Conservation (phyloP, 2,888 invertebrate species). For the Hemithea aestivaria region DNA sequence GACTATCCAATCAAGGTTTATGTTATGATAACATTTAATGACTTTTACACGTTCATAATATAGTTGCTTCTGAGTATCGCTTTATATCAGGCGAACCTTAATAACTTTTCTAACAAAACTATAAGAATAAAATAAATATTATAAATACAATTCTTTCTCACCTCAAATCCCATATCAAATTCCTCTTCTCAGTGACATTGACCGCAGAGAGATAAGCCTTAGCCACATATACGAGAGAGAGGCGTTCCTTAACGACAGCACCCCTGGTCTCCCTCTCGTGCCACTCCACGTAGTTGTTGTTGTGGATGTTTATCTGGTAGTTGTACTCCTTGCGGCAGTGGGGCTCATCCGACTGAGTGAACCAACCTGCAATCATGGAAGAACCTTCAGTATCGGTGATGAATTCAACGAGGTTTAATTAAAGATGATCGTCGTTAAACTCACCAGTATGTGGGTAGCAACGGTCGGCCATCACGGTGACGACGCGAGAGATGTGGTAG, state of each 20-base stretch:
- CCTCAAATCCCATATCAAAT: conserved; percentile 90
- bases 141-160: conserved; percentile 28
- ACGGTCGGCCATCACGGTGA: conserved; percentile 92
- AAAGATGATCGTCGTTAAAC: conserved; percentile 13
- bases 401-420: not conserved
- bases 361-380: conserved; percentile 82
- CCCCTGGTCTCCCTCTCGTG: conserved; percentile 87
- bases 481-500: conserved; percentile 92
- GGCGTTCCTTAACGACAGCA: conserved; percentile 80
- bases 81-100: too few species aligned
- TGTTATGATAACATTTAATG: too few species aligned
- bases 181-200: conserved; percentile 92
- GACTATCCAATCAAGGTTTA: too few species aligned
- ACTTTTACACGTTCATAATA: too few species aligned
- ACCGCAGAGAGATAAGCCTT: conserved; percentile 89
- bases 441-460: conserved; percentile 93
- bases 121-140: too few species aligned
- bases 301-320: conserved; percentile 84
- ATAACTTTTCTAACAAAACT: too few species aligned
- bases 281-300: conserved; percentile 91
- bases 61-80: too few species aligned
- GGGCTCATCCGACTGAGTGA: conserved; percentile 88
- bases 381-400: not conserved
- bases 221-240: conserved; percentile 88
- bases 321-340: conserved; percentile 90